A percentile compares a stretch with the other conserved stretches of the same genome.
These are phyloP conservation scores for Coleophora flavipennella DNA, from an alignment of 2,888 invertebrate species.

Conservation along the genomic window DNA sequence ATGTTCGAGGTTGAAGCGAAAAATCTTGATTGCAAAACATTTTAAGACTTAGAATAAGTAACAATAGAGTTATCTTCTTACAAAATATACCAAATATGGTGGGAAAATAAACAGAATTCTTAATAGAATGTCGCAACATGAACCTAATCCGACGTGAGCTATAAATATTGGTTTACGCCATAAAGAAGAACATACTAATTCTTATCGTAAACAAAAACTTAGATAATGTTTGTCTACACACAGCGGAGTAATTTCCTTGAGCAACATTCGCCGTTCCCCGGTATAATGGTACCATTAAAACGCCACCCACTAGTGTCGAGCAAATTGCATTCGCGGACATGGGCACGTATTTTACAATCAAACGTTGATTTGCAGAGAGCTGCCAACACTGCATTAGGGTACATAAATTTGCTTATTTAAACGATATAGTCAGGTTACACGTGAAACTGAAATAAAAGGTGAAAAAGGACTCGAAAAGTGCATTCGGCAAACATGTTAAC, in stretches of 20 bases:
- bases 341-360: slow-evolving; percentile 63
- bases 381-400: slow-evolving; percentile 60
- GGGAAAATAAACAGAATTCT: no score
- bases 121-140: no score
- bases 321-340: slow-evolving; percentile 64
- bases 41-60: no score
- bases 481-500: slow-evolving; percentile 9
- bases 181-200: slow-evolving; percentile 10
- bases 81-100: no score
- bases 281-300: slow-evolving; percentile 64
- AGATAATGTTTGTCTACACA: slow-evolving; percentile 38
- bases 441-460: slow-evolving; percentile 31
- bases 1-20: no score
- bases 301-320: slow-evolving; percentile 63
- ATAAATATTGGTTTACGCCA: slow-evolving; percentile 13
- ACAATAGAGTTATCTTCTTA: no score
- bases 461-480: no score
- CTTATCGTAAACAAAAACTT: slow-evolving; percentile 4
- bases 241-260: slow-evolving; percentile 54
- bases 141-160: no score
- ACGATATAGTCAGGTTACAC: slow-evolving; percentile 50
- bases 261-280: slow-evolving; percentile 53
- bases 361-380: slow-evolving; percentile 62
- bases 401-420: slow-evolving; percentile 60
- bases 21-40: no score